Base-by-base conservation (phyloP, 2,113 vertebrate genomes). In the Dipodomys ordii region DNA sequence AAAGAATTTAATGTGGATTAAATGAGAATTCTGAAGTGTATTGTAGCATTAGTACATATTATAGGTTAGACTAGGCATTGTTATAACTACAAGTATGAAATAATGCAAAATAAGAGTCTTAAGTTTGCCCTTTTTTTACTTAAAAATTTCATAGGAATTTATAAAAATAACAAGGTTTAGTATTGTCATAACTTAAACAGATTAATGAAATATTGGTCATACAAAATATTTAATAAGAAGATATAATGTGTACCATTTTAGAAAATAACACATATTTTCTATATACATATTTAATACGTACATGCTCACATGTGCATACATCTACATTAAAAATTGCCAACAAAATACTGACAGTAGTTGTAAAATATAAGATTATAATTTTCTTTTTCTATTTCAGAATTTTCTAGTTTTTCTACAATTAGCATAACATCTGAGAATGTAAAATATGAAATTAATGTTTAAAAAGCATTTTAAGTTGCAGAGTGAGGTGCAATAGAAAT, bases 131-230 rank as follows among this genome's bases (percentile, higher is more conserved):
- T 81, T 69, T 0, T 60, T 93, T 72, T 28, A 73, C 65, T 65
- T 73, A 57, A 80, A 79, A 44, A 69, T 69, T 10, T 87, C 92
- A 68, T 0, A 27, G 19, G 9, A 80, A 83, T 46, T 74, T 90
- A 57, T 83, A 16, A 87, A 46, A 87, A 80, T 7, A 82, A 90
- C 71, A 93, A 92, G 9, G 69, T 74, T 76, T 53, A 92, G 13
- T 74, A 74, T 86, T 69, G 77, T 83, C 30, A 82, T 65, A 65
- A 87, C 11, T 73, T 16, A 22, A 62, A 62, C 57, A 76, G 88
- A 64, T 53, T 57, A 74, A 83, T 44, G 30, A 53, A 71, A 82
- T 74, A 53, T 35, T 39, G n/a, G 25, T 32, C 76, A 57, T 87
- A 22, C 25, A 67, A 16, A 20, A 87, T 68, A 78, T 64, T 71